phyloP scores from a whole-genome alignment of 2,888 invertebrate species.

The Cantharis rufa region DNA sequence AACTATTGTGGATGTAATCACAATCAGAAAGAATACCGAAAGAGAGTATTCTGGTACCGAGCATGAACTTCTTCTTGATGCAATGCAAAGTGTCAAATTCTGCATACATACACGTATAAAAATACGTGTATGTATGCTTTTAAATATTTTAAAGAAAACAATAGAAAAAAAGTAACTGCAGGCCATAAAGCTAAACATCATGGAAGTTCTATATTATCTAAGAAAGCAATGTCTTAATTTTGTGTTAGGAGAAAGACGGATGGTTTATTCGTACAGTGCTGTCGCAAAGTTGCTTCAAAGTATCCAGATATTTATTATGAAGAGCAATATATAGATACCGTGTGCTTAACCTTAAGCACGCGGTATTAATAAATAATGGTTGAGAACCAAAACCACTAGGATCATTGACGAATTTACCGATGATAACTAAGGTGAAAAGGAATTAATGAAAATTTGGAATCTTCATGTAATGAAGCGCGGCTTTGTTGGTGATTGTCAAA shows the following conservation, averaged over 20 bases:
- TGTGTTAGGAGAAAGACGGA: slow-evolving; percentile 93
- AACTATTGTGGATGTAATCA: slow-evolving; percentile 98
- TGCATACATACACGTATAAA: slow-evolving; percentile 96
- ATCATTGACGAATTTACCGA: slow-evolving; percentile 99
- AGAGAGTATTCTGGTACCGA: slow-evolving; percentile 99
- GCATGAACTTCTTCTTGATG: slow-evolving; percentile 98
- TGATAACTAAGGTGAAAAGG: slow-evolving; percentile 98
- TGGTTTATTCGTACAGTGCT: slow-evolving; percentile 95
- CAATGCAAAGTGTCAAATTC: slow-evolving; percentile 99
- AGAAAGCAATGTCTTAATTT: slow-evolving; percentile 1
- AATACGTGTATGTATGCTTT: slow-evolving; percentile 98
- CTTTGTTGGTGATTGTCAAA: slow-evolving; percentile 92
- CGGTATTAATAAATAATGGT: too few relatives aligned
- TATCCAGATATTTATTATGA: slow-evolving; percentile 93
- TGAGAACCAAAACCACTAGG: slow-evolving; percentile 90
- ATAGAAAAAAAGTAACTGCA: slow-evolving; percentile 91
- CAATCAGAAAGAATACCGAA: slow-evolving; percentile 99
- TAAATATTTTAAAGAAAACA: slow-evolving; percentile 90
- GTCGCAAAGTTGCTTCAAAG: slow-evolving; percentile 91
- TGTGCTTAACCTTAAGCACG: slow-evolving; percentile 98
- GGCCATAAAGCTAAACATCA: slow-evolving; percentile 99
- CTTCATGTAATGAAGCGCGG: slow-evolving; percentile 93
- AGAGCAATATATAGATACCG: slow-evolving; percentile 98
- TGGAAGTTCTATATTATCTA: slow-evolving; percentile 64
- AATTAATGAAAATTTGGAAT: slow-evolving; percentile 99